Conservation (phyloP, 92 coral and sea anemone species). For the Nematostella vectensis region DNA sequence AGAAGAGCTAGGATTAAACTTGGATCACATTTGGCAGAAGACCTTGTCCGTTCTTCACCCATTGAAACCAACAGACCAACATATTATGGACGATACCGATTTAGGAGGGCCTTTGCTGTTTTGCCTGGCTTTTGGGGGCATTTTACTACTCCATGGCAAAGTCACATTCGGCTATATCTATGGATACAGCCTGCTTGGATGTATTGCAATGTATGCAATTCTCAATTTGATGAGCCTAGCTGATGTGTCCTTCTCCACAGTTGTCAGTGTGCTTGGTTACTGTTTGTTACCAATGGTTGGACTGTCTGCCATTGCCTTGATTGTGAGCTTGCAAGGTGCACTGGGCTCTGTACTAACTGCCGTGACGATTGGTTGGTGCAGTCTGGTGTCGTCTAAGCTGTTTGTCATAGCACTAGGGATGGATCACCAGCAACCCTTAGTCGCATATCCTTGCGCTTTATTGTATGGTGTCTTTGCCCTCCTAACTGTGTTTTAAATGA, state of each 20-base stretch:
- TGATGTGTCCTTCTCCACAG: conserved; percentile 85
- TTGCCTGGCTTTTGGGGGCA: conserved; percentile 93
- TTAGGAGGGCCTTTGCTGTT: conserved; percentile 90
- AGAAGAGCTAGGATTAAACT: conserved; percentile 92
- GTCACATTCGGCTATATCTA: conserved; percentile 91
- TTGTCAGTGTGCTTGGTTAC: conserved; percentile 87
- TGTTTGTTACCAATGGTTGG: conserved; percentile 90
- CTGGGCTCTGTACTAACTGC: conserved; percentile 66
- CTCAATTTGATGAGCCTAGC: conserved; percentile 93
- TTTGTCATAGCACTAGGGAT: conserved; percentile 89
- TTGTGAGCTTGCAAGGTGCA: conserved; percentile 76
- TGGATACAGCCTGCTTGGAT: conserved; percentile 84
- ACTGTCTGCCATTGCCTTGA: conserved; percentile 64
- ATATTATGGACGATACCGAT: conserved; percentile 98
- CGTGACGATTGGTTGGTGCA: conserved; percentile 91
- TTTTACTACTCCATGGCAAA: conserved; percentile 86
- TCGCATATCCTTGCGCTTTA: conserved; percentile 96
- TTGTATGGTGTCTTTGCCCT: conserved; percentile 92
- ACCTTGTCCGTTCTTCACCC: conserved; percentile 95
- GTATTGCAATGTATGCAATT: conserved; percentile 81
- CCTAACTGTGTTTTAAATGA: conserved; percentile 67
- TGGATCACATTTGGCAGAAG: conserved; percentile 94
- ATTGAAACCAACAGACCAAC: conserved; percentile 67
- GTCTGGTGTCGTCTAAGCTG: conserved; percentile 88
- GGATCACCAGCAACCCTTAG: conserved; percentile 93